A percentile compares a stretch with the other conserved stretches of the same genome.
phyloP scores from a whole-genome alignment of 2,113 vertebrate genomes.

The Taxidea taxus region DNA sequence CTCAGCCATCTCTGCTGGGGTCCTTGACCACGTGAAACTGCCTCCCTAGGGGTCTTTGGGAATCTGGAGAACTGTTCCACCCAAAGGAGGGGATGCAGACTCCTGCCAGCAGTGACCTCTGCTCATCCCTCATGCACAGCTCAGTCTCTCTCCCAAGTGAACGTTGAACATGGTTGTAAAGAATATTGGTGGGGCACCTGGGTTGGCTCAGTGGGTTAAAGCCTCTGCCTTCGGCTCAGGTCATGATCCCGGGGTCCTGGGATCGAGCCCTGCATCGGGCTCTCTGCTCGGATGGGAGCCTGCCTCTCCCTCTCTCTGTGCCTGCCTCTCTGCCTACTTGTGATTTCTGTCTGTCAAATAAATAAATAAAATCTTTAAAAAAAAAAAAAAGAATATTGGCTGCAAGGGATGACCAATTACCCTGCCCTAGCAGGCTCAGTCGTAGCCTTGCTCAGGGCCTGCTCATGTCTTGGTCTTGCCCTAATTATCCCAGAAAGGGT shows the following conservation, averaged over 20 bases:
- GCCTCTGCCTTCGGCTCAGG: too few species aligned
- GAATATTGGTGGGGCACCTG: too few species aligned
- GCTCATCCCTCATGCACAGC: neutral
- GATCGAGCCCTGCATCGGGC: too few species aligned
- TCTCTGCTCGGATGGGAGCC: too few species aligned
- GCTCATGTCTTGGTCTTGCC: neutral
- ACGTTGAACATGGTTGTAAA: fast-evolving
- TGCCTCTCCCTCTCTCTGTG: too few species aligned
- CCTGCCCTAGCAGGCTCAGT: neutral
- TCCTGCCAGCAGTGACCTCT: neutral
- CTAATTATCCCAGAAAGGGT: neutral
- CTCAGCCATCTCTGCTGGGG: neutral
- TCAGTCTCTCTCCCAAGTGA: neutral
- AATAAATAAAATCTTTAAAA: too few species aligned
- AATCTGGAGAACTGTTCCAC: neutral
- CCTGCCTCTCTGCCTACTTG: too few species aligned
- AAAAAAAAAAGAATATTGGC: neutral
- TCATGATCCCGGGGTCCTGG: too few species aligned
- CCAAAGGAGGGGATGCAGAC: fast-evolving
- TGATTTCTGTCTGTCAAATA: too few species aligned
- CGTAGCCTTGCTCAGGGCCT: neutral
- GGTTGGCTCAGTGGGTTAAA: too few species aligned
- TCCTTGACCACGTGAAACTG: neutral
- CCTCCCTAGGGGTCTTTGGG: neutral
- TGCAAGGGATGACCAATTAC: neutral